These are phyloP conservation scores for Vombatus ursinus DNA, from an alignment of 2,113 vertebrate species.

Conservation along the genomic window DNA sequence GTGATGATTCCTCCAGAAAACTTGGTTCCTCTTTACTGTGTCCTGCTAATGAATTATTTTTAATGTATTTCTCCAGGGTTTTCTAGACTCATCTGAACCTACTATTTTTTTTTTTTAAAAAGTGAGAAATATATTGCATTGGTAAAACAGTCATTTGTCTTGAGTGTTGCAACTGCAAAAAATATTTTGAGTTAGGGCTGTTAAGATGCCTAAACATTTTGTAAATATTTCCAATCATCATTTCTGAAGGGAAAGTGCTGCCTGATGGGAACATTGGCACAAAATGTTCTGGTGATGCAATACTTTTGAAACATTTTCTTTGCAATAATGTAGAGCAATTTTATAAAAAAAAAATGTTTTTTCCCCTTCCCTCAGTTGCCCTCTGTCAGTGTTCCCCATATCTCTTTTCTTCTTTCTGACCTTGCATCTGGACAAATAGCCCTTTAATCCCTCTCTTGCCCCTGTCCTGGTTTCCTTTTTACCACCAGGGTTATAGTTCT, in stretches of 20 bases:
- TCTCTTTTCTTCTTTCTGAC: not conserved
- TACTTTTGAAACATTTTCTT: conserved; percentile 5
- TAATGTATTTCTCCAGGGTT: not conserved
- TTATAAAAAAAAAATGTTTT: not conserved
- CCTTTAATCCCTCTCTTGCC: not conserved
- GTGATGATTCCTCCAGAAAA: conserved; percentile 7
- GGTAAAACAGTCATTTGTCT: not conserved
- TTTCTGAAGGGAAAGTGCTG: conserved; percentile 11
- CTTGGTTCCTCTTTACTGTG: not conserved
- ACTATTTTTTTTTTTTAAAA: too few species aligned
- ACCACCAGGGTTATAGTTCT: not conserved
- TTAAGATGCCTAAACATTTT: not conserved
- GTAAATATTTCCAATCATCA: not conserved
- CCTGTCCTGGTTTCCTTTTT: not conserved
- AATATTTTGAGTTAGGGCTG: not conserved
- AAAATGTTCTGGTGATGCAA: not conserved
- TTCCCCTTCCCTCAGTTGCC: not conserved
- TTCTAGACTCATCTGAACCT: not conserved
- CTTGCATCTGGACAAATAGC: not conserved
- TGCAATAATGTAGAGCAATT: not conserved
- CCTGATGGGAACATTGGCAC: conserved; percentile 17
- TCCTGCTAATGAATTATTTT: not conserved
- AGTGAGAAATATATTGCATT: not conserved
- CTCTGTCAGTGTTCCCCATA: not conserved
- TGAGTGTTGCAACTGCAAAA: not conserved